phyloP scores from a whole-genome alignment of 2,888 invertebrate species.

The Cenopis cana region DNA sequence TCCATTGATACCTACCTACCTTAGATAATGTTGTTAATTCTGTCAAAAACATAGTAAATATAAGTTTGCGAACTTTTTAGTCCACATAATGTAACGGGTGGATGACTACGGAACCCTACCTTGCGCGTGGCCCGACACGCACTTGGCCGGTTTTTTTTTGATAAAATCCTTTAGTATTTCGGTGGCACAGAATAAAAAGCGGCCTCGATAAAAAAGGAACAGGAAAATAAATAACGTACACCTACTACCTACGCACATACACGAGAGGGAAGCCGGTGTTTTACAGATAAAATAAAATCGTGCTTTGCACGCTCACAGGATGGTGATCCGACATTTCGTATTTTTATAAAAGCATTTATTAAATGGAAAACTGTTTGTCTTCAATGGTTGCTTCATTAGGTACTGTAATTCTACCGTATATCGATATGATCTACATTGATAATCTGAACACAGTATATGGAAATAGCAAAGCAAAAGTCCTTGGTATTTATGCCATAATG shows the following conservation, averaged over 20 bases:
- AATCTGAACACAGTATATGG: not conserved
- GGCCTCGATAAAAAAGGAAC: conserved; percentile 40
- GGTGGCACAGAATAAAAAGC: conserved; percentile 41
- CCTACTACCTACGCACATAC: conserved; percentile 42
- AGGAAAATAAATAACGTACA: conserved; percentile 50
- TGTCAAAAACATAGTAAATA: too few species aligned
- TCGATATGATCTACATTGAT: not conserved
- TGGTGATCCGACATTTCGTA: not conserved
- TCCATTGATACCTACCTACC: too few species aligned
- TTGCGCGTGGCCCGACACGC: too few species aligned
- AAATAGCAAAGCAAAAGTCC: not conserved
- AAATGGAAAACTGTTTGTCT: too few species aligned
- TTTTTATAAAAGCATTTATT: not conserved
- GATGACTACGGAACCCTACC: too few species aligned
- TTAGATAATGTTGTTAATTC: too few species aligned
- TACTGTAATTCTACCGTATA: too few species aligned
- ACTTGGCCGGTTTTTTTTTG: too few species aligned
- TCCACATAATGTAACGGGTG: too few species aligned
- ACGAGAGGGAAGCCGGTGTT: conserved; percentile 18
- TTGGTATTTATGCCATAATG: too few species aligned
- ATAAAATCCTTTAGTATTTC: conserved; percentile 44
- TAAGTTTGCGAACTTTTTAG: too few species aligned
- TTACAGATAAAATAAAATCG: conserved; percentile 32
- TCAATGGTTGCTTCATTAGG: not conserved
- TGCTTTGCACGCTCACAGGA: not conserved